phyloP scores from a whole-genome alignment of 2,888 invertebrate genomes.

The Brachycybe producta region DNA sequence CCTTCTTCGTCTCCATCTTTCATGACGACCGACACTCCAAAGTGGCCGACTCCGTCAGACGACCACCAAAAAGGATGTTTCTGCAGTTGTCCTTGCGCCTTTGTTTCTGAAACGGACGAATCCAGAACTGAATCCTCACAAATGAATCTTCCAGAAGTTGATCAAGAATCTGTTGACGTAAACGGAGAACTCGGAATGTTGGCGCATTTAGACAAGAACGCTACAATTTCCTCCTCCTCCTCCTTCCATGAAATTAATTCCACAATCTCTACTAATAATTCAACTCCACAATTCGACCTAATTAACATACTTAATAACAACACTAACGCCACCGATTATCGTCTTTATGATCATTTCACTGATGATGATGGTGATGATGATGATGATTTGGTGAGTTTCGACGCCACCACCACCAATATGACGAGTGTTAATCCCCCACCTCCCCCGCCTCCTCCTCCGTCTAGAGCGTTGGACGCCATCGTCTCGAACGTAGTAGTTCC shows the following conservation, averaged over 20 bases:
- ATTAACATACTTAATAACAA: neutral
- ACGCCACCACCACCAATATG: neutral
- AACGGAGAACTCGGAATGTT: too few relatives aligned
- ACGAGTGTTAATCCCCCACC: conserved; percentile 9
- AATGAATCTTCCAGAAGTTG: conserved; percentile 8
- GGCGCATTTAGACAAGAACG: too few relatives aligned
- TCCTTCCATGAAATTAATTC: neutral
- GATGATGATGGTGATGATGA: neutral
- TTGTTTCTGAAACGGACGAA: too few relatives aligned
- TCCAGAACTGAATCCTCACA: too few relatives aligned
- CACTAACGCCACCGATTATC: neutral
- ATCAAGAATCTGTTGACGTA: too few relatives aligned
- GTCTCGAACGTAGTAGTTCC: neutral
- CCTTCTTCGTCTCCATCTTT: too few relatives aligned
- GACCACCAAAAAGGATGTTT: too few relatives aligned
- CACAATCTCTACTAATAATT: neutral
- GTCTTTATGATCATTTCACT: neutral
- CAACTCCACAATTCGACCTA: neutral
- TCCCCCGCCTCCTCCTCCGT: neutral
- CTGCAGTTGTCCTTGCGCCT: too few relatives aligned
- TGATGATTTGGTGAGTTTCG: neutral
- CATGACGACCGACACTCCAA: too few relatives aligned
- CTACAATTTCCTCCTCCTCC: conserved; percentile 9
- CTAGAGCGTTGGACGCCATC: neutral
- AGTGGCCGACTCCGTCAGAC: too few relatives aligned